Evolutionary conservation across 2,797 vertebrate species (phyloP), one percentile per base, ranked within the genome.

Genomic region (Enteromius viviparus): DNA sequence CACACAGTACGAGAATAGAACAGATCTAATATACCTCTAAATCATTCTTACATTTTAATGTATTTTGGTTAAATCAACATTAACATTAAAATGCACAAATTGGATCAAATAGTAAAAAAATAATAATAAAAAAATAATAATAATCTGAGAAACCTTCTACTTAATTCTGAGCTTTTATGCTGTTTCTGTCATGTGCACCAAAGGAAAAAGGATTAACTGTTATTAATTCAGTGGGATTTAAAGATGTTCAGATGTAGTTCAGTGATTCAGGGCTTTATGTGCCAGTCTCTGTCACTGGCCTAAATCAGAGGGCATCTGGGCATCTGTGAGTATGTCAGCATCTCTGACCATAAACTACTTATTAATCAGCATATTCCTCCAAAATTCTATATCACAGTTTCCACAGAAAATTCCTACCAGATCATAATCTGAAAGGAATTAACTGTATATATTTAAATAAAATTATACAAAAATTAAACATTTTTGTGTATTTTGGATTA

Each of bases 201-300:
- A 53, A 62, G 40, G 51, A 69, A 68, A 51, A 23, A 34, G 76
- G 75, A 78, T 78, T 78, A 83, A 70, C 8, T 83, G 51, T 78
- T 21, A 26, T 60, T 78, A 83, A 83, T 78, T 70, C 75, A 29
- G 14, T 12, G 34, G 75, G 82, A 83, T 83, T 83, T 60, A 78
- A 70, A 77, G 75, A 77, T 83, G 82, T 60, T 77, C 65, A 76
- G 72, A 76, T 82, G 81, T 34, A 26, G 72, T 62, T 76, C n/a
- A 40, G 53, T 23, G 66, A 78, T 83, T 83, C 51, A 70, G 42
- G 64, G 53, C 29, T 76, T 37, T 82, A 65, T 65, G 62, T 65
- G 62, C 29, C 15, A 65, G 70, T 51, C 11, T 2, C 40, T 76
- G 3, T 81, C 0, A 3, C 45, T 64, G 40, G 29, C 69, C 55